These are phyloP conservation scores for Pammene fasciana DNA, from an alignment of 2,888 invertebrate species.

Conservation along the genomic window DNA sequence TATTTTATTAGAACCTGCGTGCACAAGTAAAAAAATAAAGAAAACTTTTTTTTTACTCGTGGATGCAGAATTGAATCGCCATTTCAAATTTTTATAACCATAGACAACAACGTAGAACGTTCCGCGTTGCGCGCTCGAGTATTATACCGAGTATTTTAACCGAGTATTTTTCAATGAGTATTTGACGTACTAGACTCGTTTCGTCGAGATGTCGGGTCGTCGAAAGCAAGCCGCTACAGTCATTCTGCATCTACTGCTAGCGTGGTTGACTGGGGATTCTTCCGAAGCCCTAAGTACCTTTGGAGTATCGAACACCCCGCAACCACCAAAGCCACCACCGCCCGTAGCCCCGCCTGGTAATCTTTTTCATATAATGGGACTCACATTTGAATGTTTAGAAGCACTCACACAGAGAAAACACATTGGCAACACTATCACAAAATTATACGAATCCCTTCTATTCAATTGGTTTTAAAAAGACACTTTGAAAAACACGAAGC, in stretches of 20 bases:
- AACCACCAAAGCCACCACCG: slow-evolving; percentile 80
- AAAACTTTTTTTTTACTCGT: slow-evolving; percentile 8
- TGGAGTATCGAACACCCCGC: slow-evolving; percentile 85
- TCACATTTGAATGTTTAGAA: slow-evolving; percentile 42
- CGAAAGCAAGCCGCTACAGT: slow-evolving; percentile 65
- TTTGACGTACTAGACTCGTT: slow-evolving; percentile 47
- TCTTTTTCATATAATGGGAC: slow-evolving; percentile 72
- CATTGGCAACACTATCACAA: slow-evolving; percentile 38
- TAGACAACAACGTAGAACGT: slow-evolving; percentile 44
- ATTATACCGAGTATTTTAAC: slow-evolving; percentile 34
- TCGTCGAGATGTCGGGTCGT: slow-evolving; percentile 62
- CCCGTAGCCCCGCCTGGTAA: slow-evolving; percentile 85
- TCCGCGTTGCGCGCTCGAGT: slow-evolving; percentile 20
- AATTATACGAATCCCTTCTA: slow-evolving; percentile 8
- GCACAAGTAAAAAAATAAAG: slow-evolving; percentile 12
- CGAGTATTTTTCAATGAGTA: slow-evolving; percentile 32
- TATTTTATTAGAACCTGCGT: slow-evolving; percentile 21
- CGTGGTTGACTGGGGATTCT: slow-evolving; percentile 70
- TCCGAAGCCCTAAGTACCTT: slow-evolving; percentile 87
- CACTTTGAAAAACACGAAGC: slow-evolving; percentile 16
- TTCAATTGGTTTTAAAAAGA: background rate
- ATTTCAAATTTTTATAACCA: slow-evolving; percentile 42
- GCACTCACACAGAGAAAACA: slow-evolving; percentile 31
- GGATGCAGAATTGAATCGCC: slow-evolving; percentile 41
- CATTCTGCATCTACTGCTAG: slow-evolving; percentile 64